Evolutionary conservation across 1,140 invertebrate genomes (phyloP), one percentile per base, ranked within the genome.

Genomic region (Temnothorax curvispinosus): DNA sequence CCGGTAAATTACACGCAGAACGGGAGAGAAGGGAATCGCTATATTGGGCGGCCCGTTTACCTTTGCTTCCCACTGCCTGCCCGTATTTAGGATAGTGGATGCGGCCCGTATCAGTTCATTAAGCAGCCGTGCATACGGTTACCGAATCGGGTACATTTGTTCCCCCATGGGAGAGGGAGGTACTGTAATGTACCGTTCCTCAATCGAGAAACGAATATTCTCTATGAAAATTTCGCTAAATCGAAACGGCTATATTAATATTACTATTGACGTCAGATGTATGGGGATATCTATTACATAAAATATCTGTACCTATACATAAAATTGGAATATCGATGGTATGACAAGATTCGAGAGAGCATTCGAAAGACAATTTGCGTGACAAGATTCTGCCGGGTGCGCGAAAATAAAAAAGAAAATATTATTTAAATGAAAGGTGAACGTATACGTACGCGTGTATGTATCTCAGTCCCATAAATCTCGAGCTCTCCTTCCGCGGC

Each of bases 351-450:
- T 52, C 3, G 44, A 11, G 1, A 32, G 32, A 47, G 4, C 27
- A 47, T 1, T 27, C 62, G 56, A 18, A 32, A 52, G n/a, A n/a
- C 62, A 41, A 21, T 4, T 35, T 32, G 11, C 60, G 15, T 6
- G 6, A 27, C 44, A 35, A 41, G 3, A 21, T 38, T 56, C 56
- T 6, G 38, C 21, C 32, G 13, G n/a, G 41, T 21, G 9, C 41
- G 21, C 13, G 41, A 84, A 74, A 74, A 38, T 75, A 84, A 60
- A 84, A 84, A 84, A 27, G 1, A 27, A 27, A 1, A 1, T 75
- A 75, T 84, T 84, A 84, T 84, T 84, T 75, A 84, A 75, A 84
- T 75, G 69, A 84, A 84, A 84, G 69, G 54, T 18, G 67, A 84
- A 84, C 38, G 56, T 60, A 58, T 50, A 13, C 9, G n/a, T 50